Evolutionary conservation across 1,140 invertebrate species (phyloP), one percentile per base, ranked within the genome.

Genomic region (Anoplophora glabripennis): DNA sequence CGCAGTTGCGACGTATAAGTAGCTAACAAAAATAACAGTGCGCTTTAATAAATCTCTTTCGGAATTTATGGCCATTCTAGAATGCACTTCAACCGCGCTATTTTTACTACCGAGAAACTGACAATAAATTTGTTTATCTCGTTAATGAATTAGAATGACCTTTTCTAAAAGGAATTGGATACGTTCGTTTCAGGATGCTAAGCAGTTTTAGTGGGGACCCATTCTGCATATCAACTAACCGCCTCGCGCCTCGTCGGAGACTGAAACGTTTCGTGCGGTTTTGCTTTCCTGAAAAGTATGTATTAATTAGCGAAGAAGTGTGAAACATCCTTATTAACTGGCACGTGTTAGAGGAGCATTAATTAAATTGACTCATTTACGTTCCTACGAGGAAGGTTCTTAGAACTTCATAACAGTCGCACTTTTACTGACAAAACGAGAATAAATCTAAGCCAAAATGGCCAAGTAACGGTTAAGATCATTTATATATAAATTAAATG

Each of bases 221-320:
- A 9, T 44, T 44, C 40, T 54, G 52, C 52, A 54, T 54, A 54
- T 54, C 40, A 54, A 54, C 52, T 38, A 53, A 33, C 41, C 15
- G 37, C 44, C 44, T 42, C 17, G 44, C 52, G 36, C 33, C 52
- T 54, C 34, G 44, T 21, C 41, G 53, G 37, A 5, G 15, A 33
- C 53, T 56, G 45, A 41, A 56, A 48, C 47, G 45, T 56, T 56
- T 48, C 54, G 15, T 35, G 54, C 34, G 54, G 54, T 56, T 56
- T 56, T 44, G 21, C 44, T 34, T 56, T 56, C 45, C 45, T 47
- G 54, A 56, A 56, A 56, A 56, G 54, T 56, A 56, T 44, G 44
- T 56, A 45, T 56, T 56, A 56, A 56, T 56, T 56, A 56, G 36
- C 47, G 9, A 33, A 37, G 45, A 48, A 56, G 44, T 47, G 54